These are phyloP conservation scores for Caranx ignobilis DNA, from an alignment of 2,113 vertebrate genomes.

Conservation along the genomic window DNA sequence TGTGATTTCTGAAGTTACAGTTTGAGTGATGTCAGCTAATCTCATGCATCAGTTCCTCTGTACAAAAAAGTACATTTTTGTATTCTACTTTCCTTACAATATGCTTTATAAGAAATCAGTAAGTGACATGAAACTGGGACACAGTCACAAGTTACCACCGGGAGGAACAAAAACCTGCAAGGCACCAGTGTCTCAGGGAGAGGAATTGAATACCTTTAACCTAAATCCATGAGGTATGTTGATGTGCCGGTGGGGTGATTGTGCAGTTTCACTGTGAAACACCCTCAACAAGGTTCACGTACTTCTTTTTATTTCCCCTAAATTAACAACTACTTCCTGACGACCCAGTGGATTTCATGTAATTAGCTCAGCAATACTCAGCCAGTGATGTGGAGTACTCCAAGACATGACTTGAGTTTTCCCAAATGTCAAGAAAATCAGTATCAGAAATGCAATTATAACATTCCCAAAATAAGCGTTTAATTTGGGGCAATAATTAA, in stretches of 20 bases:
- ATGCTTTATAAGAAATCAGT: neutral
- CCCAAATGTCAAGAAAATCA: conserved; percentile 55
- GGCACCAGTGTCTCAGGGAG: conserved; percentile 34
- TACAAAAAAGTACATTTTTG: neutral
- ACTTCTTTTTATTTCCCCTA: conserved; percentile 47
- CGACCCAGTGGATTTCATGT: conserved; percentile 51
- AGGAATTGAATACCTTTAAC: conserved; percentile 62
- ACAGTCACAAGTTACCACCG: conserved; percentile 14
- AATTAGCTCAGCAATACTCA: conserved; percentile 58
- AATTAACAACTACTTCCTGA: conserved; percentile 56
- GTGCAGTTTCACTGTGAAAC: conserved; percentile 37
- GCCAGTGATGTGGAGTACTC: conserved; percentile 26
- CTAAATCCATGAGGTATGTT: conserved; percentile 56
- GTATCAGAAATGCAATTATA: conserved; percentile 54
- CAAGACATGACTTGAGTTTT: conserved; percentile 55
- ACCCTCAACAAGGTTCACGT: conserved; percentile 26
- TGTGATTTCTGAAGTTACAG: neutral
- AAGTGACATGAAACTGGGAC: conserved; percentile 31
- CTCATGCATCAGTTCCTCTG: neutral
- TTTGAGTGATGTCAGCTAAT: neutral
- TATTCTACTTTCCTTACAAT: neutral
- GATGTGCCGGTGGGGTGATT: conserved; percentile 43
- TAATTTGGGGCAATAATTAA: conserved; percentile 41
- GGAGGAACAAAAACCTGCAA: conserved; percentile 50
- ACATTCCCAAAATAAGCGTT: conserved; percentile 42